Percentiles rank a stretch among this genome's conserved stretches.
phyloP scores from a whole-genome alignment of 2,888 invertebrate genomes.

The Lasioglossum pauxillum region DNA sequence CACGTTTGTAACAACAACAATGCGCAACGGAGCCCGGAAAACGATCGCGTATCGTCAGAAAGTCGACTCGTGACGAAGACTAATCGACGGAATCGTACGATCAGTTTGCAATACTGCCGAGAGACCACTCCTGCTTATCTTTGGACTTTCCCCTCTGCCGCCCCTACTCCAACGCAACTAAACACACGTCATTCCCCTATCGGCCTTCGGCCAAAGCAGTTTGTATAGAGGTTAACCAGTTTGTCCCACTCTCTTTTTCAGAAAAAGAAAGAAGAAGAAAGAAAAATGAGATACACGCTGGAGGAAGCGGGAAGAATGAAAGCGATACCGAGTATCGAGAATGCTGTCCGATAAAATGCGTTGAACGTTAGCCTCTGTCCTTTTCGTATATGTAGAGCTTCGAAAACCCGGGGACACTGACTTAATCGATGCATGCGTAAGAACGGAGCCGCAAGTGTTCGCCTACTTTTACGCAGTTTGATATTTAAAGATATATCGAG shows the following conservation, averaged over 20 bases:
- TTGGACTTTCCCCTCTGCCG: conserved; percentile 82
- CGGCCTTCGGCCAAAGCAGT: conserved; percentile 65
- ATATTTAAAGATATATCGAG: conserved; percentile 15
- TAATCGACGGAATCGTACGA: conserved; percentile 71
- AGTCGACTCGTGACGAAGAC: conserved; percentile 44
- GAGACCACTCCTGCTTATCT: conserved; percentile 81
- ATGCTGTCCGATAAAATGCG: conserved; percentile 50
- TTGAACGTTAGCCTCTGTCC: conserved; percentile 28
- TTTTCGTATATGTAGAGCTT: conserved; percentile 20
- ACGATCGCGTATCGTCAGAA: conserved; percentile 29
- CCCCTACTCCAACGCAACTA: conserved; percentile 61
- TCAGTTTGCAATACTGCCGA: conserved; percentile 72
- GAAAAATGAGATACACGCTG: conserved; percentile 32
- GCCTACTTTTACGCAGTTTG: conserved; percentile 1
- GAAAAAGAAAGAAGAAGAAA: conserved; percentile 72
- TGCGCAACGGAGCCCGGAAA: neutral
- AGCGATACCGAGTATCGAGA: conserved; percentile 55
- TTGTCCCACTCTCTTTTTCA: conserved; percentile 82
- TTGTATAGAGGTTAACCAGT: conserved; percentile 83
- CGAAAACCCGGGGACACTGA: conserved; percentile 25
- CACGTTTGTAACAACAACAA: conserved; percentile 43
- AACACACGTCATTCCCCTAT: conserved; percentile 68
- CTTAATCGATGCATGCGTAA: conserved; percentile 23
- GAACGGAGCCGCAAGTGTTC: conserved; percentile 6
- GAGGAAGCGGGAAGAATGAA: conserved; percentile 57